Percentiles rank a stretch among this genome's conserved stretches.
Conservation (phyloP, 2,888 invertebrate species). For the Macrosiphum euphorbiae region DNA sequence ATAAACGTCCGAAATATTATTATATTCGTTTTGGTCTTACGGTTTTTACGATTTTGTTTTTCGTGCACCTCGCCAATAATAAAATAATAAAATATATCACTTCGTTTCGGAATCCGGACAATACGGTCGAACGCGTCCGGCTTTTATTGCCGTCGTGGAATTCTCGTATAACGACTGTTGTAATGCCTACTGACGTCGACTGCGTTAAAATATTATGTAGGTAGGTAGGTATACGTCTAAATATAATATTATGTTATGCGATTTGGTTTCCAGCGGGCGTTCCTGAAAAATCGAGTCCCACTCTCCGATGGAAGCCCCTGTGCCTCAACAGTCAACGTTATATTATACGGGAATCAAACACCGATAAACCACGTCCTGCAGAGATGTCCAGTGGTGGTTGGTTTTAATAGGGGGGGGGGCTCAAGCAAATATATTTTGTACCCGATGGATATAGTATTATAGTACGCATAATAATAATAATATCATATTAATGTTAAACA, state of each 20-base stretch:
- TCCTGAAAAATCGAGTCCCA: neutral
- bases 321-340: neutral
- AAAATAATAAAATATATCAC: neutral
- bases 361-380: neutral
- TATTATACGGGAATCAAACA: neutral
- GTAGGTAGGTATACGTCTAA: neutral
- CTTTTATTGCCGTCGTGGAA: neutral
- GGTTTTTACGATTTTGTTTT: slow-evolving; percentile 4
- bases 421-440: neutral
- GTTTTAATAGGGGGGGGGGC: neutral
- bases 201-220: neutral
- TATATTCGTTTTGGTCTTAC: neutral
- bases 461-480: neutral
- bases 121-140: neutral
- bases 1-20: neutral
- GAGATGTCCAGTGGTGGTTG: neutral
- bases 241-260: neutral
- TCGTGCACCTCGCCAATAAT: neutral
- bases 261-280: neutral
- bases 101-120: neutral
- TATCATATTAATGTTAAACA: neutral
- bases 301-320: neutral
- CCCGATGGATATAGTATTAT: neutral
- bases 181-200: neutral
- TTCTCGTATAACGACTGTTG: neutral